Conservation (phyloP, 1,140 invertebrate species). For the Brachionus calyciflorus region DNA sequence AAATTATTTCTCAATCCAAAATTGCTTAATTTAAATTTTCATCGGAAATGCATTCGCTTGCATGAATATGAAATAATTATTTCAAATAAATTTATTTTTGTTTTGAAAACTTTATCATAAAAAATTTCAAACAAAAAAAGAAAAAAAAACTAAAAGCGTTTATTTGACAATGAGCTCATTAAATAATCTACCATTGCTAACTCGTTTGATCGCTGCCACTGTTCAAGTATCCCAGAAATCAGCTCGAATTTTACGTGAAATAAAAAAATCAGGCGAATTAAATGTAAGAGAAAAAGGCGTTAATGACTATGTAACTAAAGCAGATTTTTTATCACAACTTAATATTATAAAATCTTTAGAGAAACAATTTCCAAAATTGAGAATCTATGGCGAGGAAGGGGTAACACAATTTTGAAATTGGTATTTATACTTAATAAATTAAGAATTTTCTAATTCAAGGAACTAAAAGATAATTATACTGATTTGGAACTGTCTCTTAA, state of each 20-base stretch:
- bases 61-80: too few relatives aligned
- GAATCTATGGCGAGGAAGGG: conserved; percentile 89
- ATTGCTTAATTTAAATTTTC: too few relatives aligned
- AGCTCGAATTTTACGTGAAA: background rate
- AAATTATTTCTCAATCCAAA: too few relatives aligned
- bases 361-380: conserved; percentile 76
- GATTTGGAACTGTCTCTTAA: conserved; percentile 60
- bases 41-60: too few relatives aligned
- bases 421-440: background rate
- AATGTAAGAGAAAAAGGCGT: conserved; percentile 66
- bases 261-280: conserved; percentile 29
- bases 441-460: background rate
- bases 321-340: conserved; percentile 85
- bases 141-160: background rate
- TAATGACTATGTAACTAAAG: conserved; percentile 94
- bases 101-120: too few relatives aligned
- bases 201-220: conserved; percentile 13
- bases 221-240: conserved; percentile 39
- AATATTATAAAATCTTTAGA: conserved; percentile 83
- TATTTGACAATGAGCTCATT: background rate
- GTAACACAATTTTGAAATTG: background rate
- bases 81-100: too few relatives aligned
- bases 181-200: background rate
- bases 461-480: conserved; percentile 47
- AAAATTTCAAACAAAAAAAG: background rate